These are phyloP conservation scores for Synanthedon formicaeformis DNA, from an alignment of 2,888 invertebrate genomes.

Conservation along the genomic window DNA sequence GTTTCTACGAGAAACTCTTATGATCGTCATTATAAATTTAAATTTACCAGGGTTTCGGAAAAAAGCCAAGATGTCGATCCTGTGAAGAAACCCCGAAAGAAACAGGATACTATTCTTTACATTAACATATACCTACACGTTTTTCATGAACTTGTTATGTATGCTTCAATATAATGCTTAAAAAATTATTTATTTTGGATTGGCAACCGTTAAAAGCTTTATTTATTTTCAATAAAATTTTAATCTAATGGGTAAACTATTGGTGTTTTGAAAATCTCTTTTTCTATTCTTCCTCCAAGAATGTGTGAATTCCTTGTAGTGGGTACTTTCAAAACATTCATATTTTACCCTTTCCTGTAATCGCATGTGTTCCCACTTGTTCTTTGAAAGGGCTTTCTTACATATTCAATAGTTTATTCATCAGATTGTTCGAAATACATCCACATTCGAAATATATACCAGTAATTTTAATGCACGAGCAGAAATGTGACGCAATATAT, in stretches of 20 bases:
- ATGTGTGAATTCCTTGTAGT: conserved; percentile 7
- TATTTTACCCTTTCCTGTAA: conserved; percentile 68
- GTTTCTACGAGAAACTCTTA: too few species aligned
- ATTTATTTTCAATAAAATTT: conserved; percentile 2
- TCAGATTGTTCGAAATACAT: conserved; percentile 63
- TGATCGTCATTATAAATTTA: too few species aligned
- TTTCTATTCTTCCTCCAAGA: conserved; percentile 10
- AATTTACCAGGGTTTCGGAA: too few species aligned
- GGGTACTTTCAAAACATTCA: conserved; percentile 60
- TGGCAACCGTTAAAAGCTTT: not conserved
- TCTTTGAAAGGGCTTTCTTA: conserved; percentile 54
- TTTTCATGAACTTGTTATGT: too few species aligned
- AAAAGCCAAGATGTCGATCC: too few species aligned
- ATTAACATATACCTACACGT: too few species aligned
- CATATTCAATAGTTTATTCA: conserved; percentile 76
- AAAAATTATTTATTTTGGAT: not conserved
- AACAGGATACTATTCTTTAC: too few species aligned
- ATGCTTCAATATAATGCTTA: too few species aligned
- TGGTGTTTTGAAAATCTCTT: conserved; percentile 57
- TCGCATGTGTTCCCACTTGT: conserved; percentile 52
- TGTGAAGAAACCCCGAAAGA: too few species aligned
- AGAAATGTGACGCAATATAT: too few species aligned
- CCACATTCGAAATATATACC: too few species aligned
- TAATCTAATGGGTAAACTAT: conserved; percentile 66
- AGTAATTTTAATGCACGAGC: too few species aligned